phyloP scores from a whole-genome alignment of 2,797 vertebrate genomes.

The Tamandua tetradactyla region DNA sequence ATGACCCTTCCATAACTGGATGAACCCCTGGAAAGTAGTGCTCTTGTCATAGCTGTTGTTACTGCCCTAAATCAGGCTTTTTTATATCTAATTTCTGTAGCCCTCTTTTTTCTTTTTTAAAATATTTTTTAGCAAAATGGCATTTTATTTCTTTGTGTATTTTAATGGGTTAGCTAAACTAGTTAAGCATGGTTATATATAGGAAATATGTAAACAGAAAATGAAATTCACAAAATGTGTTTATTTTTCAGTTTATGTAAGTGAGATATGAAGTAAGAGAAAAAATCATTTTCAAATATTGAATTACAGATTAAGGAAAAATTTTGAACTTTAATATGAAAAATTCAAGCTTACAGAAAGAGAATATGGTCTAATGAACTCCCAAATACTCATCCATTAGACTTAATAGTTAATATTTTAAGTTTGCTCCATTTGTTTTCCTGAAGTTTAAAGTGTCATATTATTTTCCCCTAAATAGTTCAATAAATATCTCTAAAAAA shows the following conservation, averaged over 20 bases:
- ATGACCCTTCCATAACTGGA: background rate
- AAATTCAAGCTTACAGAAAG: background rate
- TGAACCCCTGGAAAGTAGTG: background rate
- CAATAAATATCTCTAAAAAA: background rate
- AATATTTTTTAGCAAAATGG: background rate
- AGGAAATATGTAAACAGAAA: constrained; percentile 5
- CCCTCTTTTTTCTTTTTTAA: background rate
- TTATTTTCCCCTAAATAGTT: background rate
- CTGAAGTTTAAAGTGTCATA: background rate
- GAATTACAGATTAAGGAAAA: background rate
- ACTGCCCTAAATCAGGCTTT: background rate
- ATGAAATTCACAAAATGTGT: background rate
- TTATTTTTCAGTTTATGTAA: constrained; percentile 20
- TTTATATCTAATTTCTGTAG: background rate
- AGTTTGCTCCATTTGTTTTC: constrained; percentile 18
- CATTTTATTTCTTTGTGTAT: background rate
- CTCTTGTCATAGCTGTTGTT: background rate
- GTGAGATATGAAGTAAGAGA: background rate
- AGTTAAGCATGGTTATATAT: background rate
- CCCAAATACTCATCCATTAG: background rate
- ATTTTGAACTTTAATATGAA: background rate
- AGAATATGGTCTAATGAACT: background rate
- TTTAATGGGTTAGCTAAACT: background rate
- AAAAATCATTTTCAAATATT: background rate
- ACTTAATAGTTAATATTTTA: constrained; percentile 7